Conservation (phyloP, 1,140 invertebrate genomes). For the Temnothorax nylanderi region DNA sequence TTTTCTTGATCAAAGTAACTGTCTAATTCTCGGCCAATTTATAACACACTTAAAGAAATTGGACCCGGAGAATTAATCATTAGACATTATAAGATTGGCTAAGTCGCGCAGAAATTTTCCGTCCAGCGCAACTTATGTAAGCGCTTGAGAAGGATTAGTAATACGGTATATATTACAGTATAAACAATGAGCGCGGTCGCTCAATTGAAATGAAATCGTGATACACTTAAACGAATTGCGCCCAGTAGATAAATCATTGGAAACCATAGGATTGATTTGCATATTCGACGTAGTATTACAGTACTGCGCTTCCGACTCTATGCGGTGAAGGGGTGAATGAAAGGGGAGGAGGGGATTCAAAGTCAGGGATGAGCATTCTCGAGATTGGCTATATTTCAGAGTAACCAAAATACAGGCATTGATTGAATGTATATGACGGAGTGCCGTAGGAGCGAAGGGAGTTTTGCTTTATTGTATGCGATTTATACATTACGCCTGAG, state of each 20-base stretch:
- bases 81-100: slow-evolving; percentile 44
- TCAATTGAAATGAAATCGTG: slow-evolving; percentile 82
- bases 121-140: slow-evolving; percentile 14
- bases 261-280: slow-evolving; percentile 84
- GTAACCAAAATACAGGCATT: slow-evolving; percentile 64
- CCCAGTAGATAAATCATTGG: slow-evolving; percentile 82
- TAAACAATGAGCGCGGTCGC: slow-evolving; percentile 48
- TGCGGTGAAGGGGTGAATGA: slow-evolving; percentile 43
- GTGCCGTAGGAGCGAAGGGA: slow-evolving; percentile 10
- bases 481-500: background rate
- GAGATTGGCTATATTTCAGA: slow-evolving; percentile 81
- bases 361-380: slow-evolving; percentile 82
- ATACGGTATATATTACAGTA: background rate
- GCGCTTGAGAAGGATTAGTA: slow-evolving; percentile 1
- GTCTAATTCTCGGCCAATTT: slow-evolving; percentile 48
- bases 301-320: slow-evolving; percentile 41
- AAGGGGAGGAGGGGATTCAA: slow-evolving; percentile 70
- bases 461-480: background rate
- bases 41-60: slow-evolving; percentile 50
- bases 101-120: slow-evolving; percentile 14
- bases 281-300: slow-evolving; percentile 77
- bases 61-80: slow-evolving; percentile 37
- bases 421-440: slow-evolving; percentile 57
- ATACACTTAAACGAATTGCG: slow-evolving; percentile 86
- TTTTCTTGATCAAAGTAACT: slow-evolving; percentile 41